Evolutionary conservation across 35 echinoderm and acorn worm genomes (phyloP), one percentile per base, ranked within the genome.

Genomic region (Anneissia japonica): DNA sequence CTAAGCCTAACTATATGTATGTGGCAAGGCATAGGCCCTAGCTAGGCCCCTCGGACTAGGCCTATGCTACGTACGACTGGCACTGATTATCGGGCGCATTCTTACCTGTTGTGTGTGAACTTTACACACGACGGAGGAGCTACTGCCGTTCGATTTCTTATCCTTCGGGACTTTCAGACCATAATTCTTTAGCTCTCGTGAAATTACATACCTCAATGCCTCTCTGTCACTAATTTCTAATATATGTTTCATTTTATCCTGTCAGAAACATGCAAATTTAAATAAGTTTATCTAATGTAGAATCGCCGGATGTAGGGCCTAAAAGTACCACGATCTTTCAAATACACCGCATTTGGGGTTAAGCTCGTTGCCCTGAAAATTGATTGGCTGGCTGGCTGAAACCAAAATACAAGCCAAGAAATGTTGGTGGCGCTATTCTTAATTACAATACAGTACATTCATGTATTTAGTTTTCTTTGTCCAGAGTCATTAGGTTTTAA

Each of bases 241-340:
- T 30, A 81, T 81, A 81, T 81, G 35, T 39, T 81, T 81, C 79
- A 81, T 81, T 37, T n/a, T 81, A 37, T 10, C 36, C 3, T 77
- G n/a, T 32, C 21, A 12, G 19, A 64, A 43, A 64, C 51, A 26
- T 64, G 21, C 51, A 64, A 64, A 64, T 23, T 3, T 12, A 64
- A n/a, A n/a, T n/a, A n/a, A n/a, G n/a, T n/a, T n/a, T n/a, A n/a
- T n/a, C n/a, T n/a, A n/a, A n/a, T n/a, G n/a, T n/a, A n/a, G n/a
- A n/a, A n/a, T n/a, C n/a, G n/a, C n/a, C n/a, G n/a, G n/a, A n/a
- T n/a, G n/a, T n/a, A n/a, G n/a, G n/a, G n/a, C n/a, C n/a, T n/a
- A n/a, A n/a, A n/a, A n/a, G n/a, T n/a, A n/a, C n/a, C n/a, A n/a
- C n/a, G n/a, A n/a, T n/a, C n/a, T n/a, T n/a, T n/a, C n/a, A 64